phyloP scores from a whole-genome alignment of 2,113 vertebrate species.

The human (Homo sapiens) region DNA sequence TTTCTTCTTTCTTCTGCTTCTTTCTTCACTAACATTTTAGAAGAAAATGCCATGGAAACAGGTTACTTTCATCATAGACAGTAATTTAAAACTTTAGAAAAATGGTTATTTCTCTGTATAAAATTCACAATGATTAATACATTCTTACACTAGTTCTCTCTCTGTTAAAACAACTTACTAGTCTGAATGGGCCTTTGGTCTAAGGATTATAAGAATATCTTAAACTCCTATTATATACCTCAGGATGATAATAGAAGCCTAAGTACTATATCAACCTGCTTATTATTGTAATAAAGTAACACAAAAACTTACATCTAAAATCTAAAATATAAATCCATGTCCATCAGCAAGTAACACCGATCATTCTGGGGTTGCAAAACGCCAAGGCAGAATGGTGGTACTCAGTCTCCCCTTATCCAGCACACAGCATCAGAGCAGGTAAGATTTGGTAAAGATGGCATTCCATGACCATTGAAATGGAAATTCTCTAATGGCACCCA shows the following conservation, averaged over 20 bases:
- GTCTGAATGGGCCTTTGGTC: slow-evolving; percentile 13
- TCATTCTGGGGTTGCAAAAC: neutral
- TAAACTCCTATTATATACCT: neutral
- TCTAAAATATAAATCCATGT: neutral
- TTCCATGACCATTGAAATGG: neutral
- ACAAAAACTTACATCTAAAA: neutral
- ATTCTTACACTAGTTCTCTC: neutral
- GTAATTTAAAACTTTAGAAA: slow-evolving; percentile 54
- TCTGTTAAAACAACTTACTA: neutral
- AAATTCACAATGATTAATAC: slow-evolving; percentile 37
- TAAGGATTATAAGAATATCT: neutral
- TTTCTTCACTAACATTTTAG: slow-evolving; percentile 40
- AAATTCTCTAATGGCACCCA: neutral
- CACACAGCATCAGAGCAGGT: neutral
- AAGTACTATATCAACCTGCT: neutral
- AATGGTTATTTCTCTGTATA: neutral
- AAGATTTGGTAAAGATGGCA: neutral
- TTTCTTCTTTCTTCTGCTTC: slow-evolving; percentile 2
- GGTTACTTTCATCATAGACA: neutral
- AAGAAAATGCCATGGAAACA: slow-evolving; percentile 48
- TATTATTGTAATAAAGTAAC: neutral
- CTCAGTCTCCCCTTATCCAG: neutral
- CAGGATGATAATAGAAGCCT: neutral
- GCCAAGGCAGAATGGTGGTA: neutral
- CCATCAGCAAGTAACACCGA: neutral